Evolutionary conservation across 2,888 invertebrate genomes (phyloP).

Genomic region (Yponomeuta evonymella): DNA sequence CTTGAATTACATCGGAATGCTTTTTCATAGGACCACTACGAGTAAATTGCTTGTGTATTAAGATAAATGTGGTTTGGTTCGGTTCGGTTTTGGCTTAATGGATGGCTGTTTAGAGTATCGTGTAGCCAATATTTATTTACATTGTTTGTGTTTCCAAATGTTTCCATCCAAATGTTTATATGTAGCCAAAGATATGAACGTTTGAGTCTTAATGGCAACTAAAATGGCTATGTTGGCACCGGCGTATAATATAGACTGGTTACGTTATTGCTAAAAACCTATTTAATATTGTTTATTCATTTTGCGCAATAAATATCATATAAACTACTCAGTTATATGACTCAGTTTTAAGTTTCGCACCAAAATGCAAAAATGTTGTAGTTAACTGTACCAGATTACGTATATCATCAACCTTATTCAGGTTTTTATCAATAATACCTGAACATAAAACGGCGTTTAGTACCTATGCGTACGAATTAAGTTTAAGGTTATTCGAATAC

Average conservation of each 20-base stretch:
- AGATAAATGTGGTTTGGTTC: constrained; percentile 42
- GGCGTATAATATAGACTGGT: background rate
- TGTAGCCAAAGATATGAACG: background rate
- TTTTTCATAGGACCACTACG: constrained; percentile 50
- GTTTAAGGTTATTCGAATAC: background rate
- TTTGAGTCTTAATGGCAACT: background rate
- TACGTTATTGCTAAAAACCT: background rate
- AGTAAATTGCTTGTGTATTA: constrained; percentile 47
- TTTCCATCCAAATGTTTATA: too few relatives aligned
- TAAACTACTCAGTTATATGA: background rate
- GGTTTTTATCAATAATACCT: background rate
- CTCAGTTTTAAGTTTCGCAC: too few relatives aligned
- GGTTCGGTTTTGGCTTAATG: constrained; percentile 39
- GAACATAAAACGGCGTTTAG: background rate
- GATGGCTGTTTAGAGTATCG: background rate
- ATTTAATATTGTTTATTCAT: background rate
- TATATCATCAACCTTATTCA: too few relatives aligned
- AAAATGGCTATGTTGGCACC: background rate
- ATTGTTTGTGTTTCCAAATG: too few relatives aligned
- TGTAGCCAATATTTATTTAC: too few relatives aligned
- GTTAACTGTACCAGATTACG: too few relatives aligned
- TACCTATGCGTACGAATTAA: background rate
- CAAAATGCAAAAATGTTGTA: too few relatives aligned
- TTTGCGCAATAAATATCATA: background rate
- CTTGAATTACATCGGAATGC: constrained; percentile 57